Percentiles rank a stretch among this genome's conserved stretches.
phyloP scores from a whole-genome alignment of 2,888 invertebrate species.

The Drosophila aldrichi region DNA sequence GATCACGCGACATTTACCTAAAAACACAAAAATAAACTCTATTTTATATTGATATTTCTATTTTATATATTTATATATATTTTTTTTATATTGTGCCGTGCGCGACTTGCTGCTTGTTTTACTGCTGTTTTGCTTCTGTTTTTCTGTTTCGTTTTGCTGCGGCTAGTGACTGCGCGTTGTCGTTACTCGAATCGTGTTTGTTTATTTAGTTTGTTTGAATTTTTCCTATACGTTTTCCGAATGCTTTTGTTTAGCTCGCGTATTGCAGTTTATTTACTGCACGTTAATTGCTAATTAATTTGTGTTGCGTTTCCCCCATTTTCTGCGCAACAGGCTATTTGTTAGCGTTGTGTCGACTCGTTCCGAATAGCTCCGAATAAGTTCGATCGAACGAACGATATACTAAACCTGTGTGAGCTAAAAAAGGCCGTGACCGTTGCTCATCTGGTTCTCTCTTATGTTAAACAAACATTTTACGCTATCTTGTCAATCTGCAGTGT shows the following conservation, averaged over 20 bases:
- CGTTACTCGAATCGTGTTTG: slow-evolving; percentile 47
- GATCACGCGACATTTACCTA: slow-evolving; percentile 35
- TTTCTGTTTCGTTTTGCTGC: slow-evolving; percentile 27
- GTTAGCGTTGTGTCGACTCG: slow-evolving; percentile 23
- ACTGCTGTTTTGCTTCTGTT: slow-evolving; percentile 36
- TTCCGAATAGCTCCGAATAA: slow-evolving; percentile 26
- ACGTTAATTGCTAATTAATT: slow-evolving; percentile 65
- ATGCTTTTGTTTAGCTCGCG: slow-evolving; percentile 46
- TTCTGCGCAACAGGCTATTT: slow-evolving; percentile 61
- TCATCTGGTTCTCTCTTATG: slow-evolving; percentile 31
- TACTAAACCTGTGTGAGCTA: slow-evolving; percentile 26
- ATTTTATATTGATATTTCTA: slow-evolving; percentile 16
- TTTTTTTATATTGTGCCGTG: slow-evolving; percentile 32
- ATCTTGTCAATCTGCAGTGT: slow-evolving; percentile 14
- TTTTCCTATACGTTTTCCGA: slow-evolving; percentile 32
- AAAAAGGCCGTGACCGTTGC: slow-evolving; percentile 5
- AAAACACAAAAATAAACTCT: slow-evolving; percentile 72
- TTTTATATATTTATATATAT: slow-evolving; percentile 14
- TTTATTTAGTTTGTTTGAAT: slow-evolving; percentile 50
- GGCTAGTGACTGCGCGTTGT: slow-evolving; percentile 54
- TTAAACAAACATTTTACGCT: slow-evolving; percentile 9
- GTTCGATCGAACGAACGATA: slow-evolving; percentile 40
- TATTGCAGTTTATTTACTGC: slow-evolving; percentile 56
- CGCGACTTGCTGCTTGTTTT: slow-evolving; percentile 66
- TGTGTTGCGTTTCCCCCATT: slow-evolving; percentile 40